Percentiles rank a stretch among this genome's conserved stretches.
Evolutionary conservation across 2,888 invertebrate species (phyloP).

Genomic region (Cryptus armator): DNA sequence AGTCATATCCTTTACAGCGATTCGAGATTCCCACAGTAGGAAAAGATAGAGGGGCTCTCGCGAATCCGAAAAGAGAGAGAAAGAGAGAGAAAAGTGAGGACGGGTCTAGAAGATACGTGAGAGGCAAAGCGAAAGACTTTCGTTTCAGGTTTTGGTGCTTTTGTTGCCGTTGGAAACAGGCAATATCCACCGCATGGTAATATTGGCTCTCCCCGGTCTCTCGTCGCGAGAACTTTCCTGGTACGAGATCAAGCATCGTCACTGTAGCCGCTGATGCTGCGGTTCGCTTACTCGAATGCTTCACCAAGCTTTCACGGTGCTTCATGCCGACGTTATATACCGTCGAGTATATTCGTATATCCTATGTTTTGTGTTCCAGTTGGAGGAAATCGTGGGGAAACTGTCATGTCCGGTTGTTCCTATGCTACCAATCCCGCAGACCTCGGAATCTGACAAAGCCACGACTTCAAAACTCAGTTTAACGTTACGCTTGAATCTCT

Average conservation of each 20-base stretch:
- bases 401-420: conserved; percentile 34
- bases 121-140: conserved; percentile 25
- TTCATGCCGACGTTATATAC: conserved; percentile 3
- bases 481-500: not conserved
- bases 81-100: not conserved
- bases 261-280: conserved; percentile 32
- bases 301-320: conserved; percentile 37
- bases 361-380: conserved; percentile 35
- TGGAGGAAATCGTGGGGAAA: conserved; percentile 30
- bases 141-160: conserved; percentile 39
- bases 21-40: conserved; percentile 6
- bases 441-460: conserved; percentile 13
- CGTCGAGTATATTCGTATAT: not conserved
- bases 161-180: conserved; percentile 42
- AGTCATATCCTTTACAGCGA: not conserved
- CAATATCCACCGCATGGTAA: conserved; percentile 54
- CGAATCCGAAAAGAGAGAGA: conserved; percentile 4
- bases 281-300: conserved; percentile 44
- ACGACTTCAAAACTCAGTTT: conserved; percentile 1
- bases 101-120: not conserved
- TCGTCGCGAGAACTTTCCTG: conserved; percentile 51
- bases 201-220: conserved; percentile 42
- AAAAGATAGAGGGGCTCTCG: conserved; percentile 11
- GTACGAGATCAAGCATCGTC: conserved; percentile 38
- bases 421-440: conserved; percentile 2